Percentiles rank a stretch among this genome's conserved stretches.
Conservation (phyloP, 2,888 invertebrate species). For the Latrodectus elegans region DNA sequence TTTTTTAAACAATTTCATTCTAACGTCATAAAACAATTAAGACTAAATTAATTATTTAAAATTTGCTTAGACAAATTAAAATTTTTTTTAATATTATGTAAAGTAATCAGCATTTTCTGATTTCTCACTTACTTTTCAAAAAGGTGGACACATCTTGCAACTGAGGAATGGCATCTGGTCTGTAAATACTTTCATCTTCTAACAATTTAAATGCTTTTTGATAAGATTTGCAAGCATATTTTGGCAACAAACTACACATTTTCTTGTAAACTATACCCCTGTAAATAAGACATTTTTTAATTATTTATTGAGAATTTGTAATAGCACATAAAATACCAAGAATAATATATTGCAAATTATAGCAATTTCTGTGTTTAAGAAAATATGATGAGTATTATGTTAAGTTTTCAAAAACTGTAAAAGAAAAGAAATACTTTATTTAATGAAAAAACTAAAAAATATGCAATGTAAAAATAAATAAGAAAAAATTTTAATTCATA, state of each 20-base stretch:
- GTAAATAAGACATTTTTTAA: no score
- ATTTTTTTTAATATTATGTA: no score
- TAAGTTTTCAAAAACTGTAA: no score
- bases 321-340: background rate
- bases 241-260: conserved; percentile 87
- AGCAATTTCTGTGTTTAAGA: background rate
- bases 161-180: conserved; percentile 96
- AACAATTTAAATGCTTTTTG: conserved; percentile 90
- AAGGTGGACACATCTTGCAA: conserved; percentile 97
- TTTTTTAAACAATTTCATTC: no score
- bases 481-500: no score
- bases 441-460: no score
- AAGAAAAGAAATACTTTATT: no score
- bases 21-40: background rate
- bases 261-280: conserved; percentile 93
- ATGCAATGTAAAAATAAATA: no score
- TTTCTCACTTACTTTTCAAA: conserved; percentile 77
- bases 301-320: no score
- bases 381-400: no score
- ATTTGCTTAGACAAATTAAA: no score
- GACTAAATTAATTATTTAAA: background rate
- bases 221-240: conserved; percentile 90
- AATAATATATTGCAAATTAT: background rate
- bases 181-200: conserved; percentile 94
- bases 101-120: no score